These are phyloP conservation scores for Orcinus orca DNA, from an alignment of 2,113 vertebrate genomes.

Conservation along the genomic window DNA sequence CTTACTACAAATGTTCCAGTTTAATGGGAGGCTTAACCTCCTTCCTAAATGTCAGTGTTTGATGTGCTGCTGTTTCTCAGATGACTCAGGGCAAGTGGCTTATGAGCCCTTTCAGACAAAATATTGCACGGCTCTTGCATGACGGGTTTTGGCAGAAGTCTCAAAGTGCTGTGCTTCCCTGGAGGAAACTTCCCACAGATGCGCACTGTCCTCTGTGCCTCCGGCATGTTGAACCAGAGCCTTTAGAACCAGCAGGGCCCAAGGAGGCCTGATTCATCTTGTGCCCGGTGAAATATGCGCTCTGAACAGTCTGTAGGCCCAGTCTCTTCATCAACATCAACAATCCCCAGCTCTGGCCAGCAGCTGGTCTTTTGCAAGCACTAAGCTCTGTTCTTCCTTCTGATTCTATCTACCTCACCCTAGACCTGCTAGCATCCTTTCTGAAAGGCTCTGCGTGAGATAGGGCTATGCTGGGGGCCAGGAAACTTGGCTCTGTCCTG, in stretches of 20 bases:
- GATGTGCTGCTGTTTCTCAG: constrained; percentile 56
- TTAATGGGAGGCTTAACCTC: constrained; percentile 35
- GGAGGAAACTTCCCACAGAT: constrained; percentile 53
- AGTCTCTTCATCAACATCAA: neutral
- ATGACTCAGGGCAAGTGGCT: constrained; percentile 51
- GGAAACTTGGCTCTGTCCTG: neutral
- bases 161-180: constrained; percentile 28
- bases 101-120: constrained; percentile 62
- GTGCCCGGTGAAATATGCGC: neutral
- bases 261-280: neutral
- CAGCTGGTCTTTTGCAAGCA: neutral
- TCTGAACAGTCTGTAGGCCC: neutral
- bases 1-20: neutral
- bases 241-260: neutral
- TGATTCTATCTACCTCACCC: neutral
- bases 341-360: neutral
- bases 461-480: neutral
- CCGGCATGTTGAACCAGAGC: constrained; percentile 64
- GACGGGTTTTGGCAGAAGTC: constrained; percentile 70
- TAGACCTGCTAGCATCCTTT: neutral
- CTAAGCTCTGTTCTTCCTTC: neutral
- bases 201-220: constrained; percentile 53
- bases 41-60: constrained; percentile 44
- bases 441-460: neutral
- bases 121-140: constrained; percentile 50